Conservation (phyloP, 1,140 invertebrate species). For the Diploscapter pachys region DNA sequence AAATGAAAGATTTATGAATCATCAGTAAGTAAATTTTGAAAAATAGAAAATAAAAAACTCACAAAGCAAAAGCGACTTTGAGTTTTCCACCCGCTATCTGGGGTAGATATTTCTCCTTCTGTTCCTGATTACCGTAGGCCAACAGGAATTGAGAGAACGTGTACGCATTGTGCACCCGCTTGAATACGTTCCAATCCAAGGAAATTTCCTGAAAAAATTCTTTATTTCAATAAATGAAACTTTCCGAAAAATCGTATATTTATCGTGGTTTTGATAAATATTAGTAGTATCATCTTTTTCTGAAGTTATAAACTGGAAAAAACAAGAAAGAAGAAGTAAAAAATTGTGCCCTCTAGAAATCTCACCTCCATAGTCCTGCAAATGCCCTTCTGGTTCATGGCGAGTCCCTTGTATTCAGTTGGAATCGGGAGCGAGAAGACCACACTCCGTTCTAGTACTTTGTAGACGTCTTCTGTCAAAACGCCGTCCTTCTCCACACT, state of each 20-base stretch:
- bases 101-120: slow-evolving; percentile 72
- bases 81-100: slow-evolving; percentile 7
- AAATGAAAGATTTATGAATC: no score
- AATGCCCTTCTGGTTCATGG: slow-evolving; percentile 49
- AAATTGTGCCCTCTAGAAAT: no score
- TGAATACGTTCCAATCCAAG: slow-evolving; percentile 46
- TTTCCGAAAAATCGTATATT: no score
- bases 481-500: slow-evolving; percentile 11
- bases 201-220: slow-evolving; percentile 40
- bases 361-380: slow-evolving; percentile 34
- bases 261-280: no score
- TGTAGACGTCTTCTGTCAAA: slow-evolving; percentile 15
- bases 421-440: slow-evolving; percentile 41
- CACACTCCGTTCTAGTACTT: slow-evolving; percentile 38
- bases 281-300: no score
- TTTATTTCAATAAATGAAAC: background rate
- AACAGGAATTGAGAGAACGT: slow-evolving; percentile 86
- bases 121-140: slow-evolving; percentile 76
- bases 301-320: slow-evolving; percentile 5
- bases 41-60: background rate
- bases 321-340: background rate
- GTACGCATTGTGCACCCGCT: slow-evolving; percentile 27
- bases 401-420: slow-evolving; percentile 49
- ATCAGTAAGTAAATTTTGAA: no score
- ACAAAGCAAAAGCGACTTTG: slow-evolving; percentile 9